Base-by-base conservation (phyloP, 2,888 invertebrate genomes). In the Scaptomyza tumidula region DNA sequence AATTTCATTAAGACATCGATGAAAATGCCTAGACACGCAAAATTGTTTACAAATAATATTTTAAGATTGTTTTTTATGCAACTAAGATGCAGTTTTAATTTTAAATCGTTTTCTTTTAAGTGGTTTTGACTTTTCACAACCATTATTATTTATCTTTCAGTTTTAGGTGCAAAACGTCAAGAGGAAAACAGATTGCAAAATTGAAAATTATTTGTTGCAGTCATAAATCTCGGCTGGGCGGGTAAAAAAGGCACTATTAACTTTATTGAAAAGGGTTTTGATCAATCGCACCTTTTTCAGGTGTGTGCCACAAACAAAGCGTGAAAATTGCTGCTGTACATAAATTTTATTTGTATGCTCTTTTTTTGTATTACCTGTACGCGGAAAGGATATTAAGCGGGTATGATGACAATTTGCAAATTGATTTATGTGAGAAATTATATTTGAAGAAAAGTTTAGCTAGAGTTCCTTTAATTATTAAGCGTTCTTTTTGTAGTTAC, bases 261-360 rank as follows among this genome's bases (percentile, higher is more conserved):
- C 68, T 86, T 74, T 80, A 76, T 86, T 86, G 80, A 79, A 88
- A 86, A 82, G 83, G 88, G 86, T 76, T 61, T 71, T 65, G 50
- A 64, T 67, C 60, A 57, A 64, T 70, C n/a, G 48, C 52, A 50
- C 46, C 57, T 29, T 43, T 27, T 67, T 61, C 39, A 59, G 58
- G 65, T 72, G 60, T 35, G 58, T 31, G 58, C 50, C 44, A 60
- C 57, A 60, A 59, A 57, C 45, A 59, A 68, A 64, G 45, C 60
- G 50, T 50, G 59, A 57, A 71, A 73, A 60, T 72, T 58, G 59
- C 60, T 78, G 65, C 57, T 61, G 31, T 55, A 44, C 60, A 75
- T 64, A 62, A 53, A 69, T 76, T 35, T 61, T 63, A 71, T 75
- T 77, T 80, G 70, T 71, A 67, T 68, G 57, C 48, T 57, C 53